These are phyloP conservation scores for Asbolus verrucosus DNA, from an alignment of 1,140 invertebrate species.

Conservation along the genomic window DNA sequence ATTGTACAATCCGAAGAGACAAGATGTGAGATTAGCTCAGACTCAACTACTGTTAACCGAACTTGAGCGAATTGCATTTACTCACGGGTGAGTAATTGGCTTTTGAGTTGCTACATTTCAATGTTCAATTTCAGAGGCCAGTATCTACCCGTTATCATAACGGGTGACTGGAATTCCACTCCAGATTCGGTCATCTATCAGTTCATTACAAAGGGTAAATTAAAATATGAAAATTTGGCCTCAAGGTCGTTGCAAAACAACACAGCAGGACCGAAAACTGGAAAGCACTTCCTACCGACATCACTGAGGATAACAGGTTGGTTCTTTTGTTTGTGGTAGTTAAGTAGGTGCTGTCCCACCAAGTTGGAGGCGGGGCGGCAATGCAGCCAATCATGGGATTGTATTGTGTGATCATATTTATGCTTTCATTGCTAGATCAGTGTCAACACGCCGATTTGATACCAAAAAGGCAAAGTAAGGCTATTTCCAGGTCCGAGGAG, in stretches of 20 bases:
- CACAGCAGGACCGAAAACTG: constrained; percentile 8
- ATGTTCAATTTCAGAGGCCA: neutral
- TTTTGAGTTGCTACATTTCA: neutral
- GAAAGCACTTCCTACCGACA: constrained; percentile 67
- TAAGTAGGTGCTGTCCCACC: too few relatives aligned
- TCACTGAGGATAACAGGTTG: constrained; percentile 68
- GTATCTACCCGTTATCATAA: constrained; percentile 80
- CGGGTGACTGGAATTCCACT: constrained; percentile 91
- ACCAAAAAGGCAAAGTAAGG: constrained; percentile 59
- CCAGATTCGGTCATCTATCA: constrained; percentile 79
- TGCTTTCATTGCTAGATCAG: constrained; percentile 65
- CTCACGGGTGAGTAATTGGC: constrained; percentile 3
- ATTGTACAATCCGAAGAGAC: constrained; percentile 90
- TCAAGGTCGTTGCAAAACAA: constrained; percentile 56
- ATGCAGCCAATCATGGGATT: too few relatives aligned
- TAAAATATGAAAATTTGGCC: constrained; percentile 70
- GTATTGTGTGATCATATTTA: too few relatives aligned
- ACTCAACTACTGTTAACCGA: constrained; percentile 83
- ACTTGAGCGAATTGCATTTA: constrained; percentile 81
- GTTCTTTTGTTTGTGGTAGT: neutral
- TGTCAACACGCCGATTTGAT: constrained; percentile 75
- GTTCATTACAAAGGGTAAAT: constrained; percentile 76
- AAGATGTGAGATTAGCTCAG: constrained; percentile 91
- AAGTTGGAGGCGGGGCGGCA: too few relatives aligned
- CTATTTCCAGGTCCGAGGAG: constrained; percentile 46